Evolutionary conservation across 1,140 invertebrate genomes (phyloP), one percentile per base, ranked within the genome.

Genomic region (Catajapyx aquilonaris): DNA sequence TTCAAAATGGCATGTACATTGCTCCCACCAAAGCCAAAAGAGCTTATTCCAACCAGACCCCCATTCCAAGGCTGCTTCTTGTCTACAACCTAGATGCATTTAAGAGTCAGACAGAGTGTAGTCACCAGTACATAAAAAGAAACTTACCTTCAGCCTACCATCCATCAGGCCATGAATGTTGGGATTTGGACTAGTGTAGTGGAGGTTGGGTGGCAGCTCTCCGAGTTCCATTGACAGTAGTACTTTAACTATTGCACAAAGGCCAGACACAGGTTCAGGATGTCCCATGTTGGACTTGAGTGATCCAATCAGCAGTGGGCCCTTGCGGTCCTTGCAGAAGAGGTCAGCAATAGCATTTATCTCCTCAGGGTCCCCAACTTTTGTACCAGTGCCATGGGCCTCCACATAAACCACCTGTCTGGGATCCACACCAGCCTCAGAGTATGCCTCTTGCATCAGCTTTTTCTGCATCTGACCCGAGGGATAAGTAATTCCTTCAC

Each of bases 271-370:
- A 3, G 88, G 79, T 56, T 97, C 91, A 3, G 88, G 75, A 50
- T 98, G 93, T 0, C 93, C 93, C 84, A 96, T 93, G 57, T 96
- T 98, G 1, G 85, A 90, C 54, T 98, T 98, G 0, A 94, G 80
- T 0, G 90, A 94, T 2, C 93, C 93, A 49, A 98, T 75, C 2
- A 93, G 53, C 15, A 97, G 59, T 2, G 90, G 85, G 1, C 56
- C 59, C 9, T 68, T 63, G 5, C 91, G 68, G 39, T 76, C 73
- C 52, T 76, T 76, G 56, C 88, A 95, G 58, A 96, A 94, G 17
- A 93, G 65, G 35, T 88, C 77, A 0, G 76, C 76, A 39, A 97
- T 87, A 0, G 86, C 80, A 51, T 93, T 91, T 0, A 91, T 72
- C 64, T 97, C 93, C 55, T 95, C 81, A 0, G 90, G 88, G 61